These are phyloP conservation scores for Calliopum simillimum DNA, from an alignment of 2,888 invertebrate genomes.

Conservation along the genomic window DNA sequence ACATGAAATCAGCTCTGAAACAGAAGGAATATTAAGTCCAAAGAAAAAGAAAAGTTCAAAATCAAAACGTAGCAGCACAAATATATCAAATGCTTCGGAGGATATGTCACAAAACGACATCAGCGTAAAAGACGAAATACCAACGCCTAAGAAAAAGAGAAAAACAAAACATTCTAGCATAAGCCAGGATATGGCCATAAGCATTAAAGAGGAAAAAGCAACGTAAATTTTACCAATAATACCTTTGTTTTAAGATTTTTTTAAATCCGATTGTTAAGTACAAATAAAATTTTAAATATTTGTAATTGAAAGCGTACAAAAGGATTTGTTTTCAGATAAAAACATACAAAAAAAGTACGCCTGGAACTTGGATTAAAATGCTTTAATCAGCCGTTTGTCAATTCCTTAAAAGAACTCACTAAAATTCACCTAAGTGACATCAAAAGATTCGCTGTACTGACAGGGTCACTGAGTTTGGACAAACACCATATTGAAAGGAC, in stretches of 20 bases:
- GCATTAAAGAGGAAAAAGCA: constrained; percentile 33
- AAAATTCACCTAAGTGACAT: too few relatives aligned
- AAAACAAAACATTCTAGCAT: constrained; percentile 50
- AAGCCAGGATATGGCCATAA: constrained; percentile 25
- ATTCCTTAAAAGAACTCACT: too few relatives aligned
- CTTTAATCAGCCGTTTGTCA: too few relatives aligned
- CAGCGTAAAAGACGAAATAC: background rate
- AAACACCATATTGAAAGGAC: too few relatives aligned
- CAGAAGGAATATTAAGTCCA: constrained; percentile 11
- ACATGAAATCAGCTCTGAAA: constrained; percentile 44
- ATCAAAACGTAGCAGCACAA: background rate
- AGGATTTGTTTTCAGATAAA: too few relatives aligned
- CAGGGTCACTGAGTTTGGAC: too few relatives aligned
- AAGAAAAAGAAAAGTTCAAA: constrained; percentile 46
- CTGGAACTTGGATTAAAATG: too few relatives aligned
- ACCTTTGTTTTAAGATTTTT: background rate
- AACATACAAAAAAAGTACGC: too few relatives aligned
- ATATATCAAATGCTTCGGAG: background rate
- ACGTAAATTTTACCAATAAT: background rate
- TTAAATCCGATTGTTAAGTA: background rate
- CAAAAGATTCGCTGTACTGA: too few relatives aligned
- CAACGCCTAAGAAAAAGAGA: constrained; percentile 45
- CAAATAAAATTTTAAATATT: background rate
- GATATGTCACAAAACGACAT: constrained; percentile 34
- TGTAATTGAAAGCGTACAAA: too few relatives aligned